These are phyloP conservation scores for Aphelinus certus DNA, from an alignment of 1,140 invertebrate species.

Conservation along the genomic window DNA sequence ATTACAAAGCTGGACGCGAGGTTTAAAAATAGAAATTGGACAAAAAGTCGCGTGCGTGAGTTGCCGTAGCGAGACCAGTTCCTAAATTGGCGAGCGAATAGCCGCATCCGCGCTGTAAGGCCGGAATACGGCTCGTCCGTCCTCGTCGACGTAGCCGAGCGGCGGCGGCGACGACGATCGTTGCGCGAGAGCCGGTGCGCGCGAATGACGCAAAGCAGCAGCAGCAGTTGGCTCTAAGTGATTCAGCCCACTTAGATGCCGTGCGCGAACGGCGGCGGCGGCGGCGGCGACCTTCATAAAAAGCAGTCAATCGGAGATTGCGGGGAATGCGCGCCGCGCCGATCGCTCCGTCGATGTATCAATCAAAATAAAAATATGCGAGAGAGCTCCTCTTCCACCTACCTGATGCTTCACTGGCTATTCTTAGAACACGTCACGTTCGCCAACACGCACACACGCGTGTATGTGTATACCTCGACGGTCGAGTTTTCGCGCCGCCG, in stretches of 20 bases:
- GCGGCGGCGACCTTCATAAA: constrained; percentile 57
- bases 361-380: neutral
- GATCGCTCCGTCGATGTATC: neutral
- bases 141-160: no score
- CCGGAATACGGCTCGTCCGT: neutral
- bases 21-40: constrained; percentile 13
- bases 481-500: no score
- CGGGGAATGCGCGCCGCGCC: constrained; percentile 45
- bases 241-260: constrained; percentile 36
- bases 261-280: neutral
- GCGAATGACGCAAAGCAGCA: constrained; percentile 34
- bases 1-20: constrained; percentile 15
- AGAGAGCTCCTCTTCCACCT: no score
- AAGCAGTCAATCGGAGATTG: constrained; percentile 53
- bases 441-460: no score
- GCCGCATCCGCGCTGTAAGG: constrained; percentile 42
- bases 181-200: constrained; percentile 19
- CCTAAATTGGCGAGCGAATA: constrained; percentile 44
- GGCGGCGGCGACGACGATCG: neutral
- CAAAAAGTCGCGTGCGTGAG: constrained; percentile 6
- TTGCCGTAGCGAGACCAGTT: constrained; percentile 26
- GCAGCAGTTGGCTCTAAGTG: constrained; percentile 41
- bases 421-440: no score
- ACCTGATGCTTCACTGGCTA: no score
- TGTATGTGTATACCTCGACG: no score